These are phyloP conservation scores for Plutella xylostella DNA, from an alignment of 2,888 invertebrate genomes.

Conservation along the genomic window DNA sequence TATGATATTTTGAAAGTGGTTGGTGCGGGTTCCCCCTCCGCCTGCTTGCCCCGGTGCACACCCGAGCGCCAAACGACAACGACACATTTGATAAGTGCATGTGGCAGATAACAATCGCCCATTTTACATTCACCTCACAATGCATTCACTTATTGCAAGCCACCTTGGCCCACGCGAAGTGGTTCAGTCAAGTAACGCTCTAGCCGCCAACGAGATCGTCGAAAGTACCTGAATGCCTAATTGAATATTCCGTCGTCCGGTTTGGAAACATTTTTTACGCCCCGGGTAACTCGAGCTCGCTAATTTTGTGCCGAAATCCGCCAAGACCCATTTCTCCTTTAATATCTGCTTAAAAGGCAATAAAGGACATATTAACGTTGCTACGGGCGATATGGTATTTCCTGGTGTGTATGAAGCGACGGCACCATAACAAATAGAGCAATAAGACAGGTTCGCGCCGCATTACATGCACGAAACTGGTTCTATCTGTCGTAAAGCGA, in stretches of 20 bases:
- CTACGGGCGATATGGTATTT: constrained; percentile 32
- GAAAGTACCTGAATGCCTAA: constrained; percentile 62
- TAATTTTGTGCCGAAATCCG: too few species aligned
- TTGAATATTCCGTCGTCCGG: too few species aligned
- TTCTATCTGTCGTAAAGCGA: constrained; percentile 28
- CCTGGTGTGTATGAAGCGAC: constrained; percentile 42
- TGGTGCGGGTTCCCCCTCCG: constrained; percentile 11
- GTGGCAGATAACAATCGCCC: constrained; percentile 35
- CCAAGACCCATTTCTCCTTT: background rate
- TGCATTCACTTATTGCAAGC: constrained; percentile 32
- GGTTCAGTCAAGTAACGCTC: constrained; percentile 54
- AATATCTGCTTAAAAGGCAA: constrained; percentile 1
- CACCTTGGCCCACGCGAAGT: constrained; percentile 65
- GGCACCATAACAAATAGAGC: constrained; percentile 43
- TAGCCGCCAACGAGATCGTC: constrained; percentile 53
- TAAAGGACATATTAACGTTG: constrained; percentile 2
- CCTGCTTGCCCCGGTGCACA: constrained; percentile 6
- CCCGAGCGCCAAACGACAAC: constrained; percentile 15
- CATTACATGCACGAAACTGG: constrained; percentile 41
- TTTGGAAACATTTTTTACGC: too few species aligned
- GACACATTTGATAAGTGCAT: constrained; percentile 27
- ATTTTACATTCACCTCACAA: constrained; percentile 40
- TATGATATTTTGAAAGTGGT: constrained; percentile 27
- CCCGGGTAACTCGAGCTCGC: too few species aligned
- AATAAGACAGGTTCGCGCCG: constrained; percentile 36